Base-by-base conservation (phyloP, 1,140 invertebrate species). In the Cydia fagiglandana region DNA sequence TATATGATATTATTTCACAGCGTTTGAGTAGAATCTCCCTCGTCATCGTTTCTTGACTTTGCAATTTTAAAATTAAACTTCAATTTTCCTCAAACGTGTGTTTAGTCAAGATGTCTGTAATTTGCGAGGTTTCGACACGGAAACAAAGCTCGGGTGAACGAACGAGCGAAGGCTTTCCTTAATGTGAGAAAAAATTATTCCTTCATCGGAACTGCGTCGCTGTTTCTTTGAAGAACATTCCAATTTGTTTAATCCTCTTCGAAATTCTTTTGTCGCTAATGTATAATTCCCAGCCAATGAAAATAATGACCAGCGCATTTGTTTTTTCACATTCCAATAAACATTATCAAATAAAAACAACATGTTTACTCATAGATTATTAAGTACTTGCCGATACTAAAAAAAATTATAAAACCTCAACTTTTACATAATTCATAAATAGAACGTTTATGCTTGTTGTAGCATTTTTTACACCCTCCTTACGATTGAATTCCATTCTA, bases 61-160 rank as follows among this genome's bases (percentile, higher is more conserved):
- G 64, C 28, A 30, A 66, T 17, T 38, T 38, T n/a, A 34, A 66
- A 68, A 68, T n/a, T 28, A 13, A 66, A 30, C 12, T 66, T 13
- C n/a, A 66, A 66, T 15, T 66, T 28, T 9, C 4, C 10, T 28
- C 15, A 70, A 70, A 38, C 3, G n/a, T 17, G 17, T 70, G 34
- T 66, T 70, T n/a, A 38, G 13, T 38, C 66, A 70, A 68, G 30
- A 70, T 70, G 28, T 70, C 30, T 38, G 66, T 4, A 70, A 70
- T 70, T 70, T 70, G 66, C 15, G 66, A 13, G 66, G 12, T 41
- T 70, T 70, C 30, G 66, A 66, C 64, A 66, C n/a, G 66, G 66
- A 70, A 70, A 70, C 66, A 41, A 70, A 70, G 66, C 66, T 7
- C 2, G 34, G 66, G 20, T 38, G 30, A 70, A 38, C n/a, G 30